These are phyloP conservation scores for Sternotherus odoratus DNA, from an alignment of 2,797 vertebrate genomes.

Conservation along the genomic window DNA sequence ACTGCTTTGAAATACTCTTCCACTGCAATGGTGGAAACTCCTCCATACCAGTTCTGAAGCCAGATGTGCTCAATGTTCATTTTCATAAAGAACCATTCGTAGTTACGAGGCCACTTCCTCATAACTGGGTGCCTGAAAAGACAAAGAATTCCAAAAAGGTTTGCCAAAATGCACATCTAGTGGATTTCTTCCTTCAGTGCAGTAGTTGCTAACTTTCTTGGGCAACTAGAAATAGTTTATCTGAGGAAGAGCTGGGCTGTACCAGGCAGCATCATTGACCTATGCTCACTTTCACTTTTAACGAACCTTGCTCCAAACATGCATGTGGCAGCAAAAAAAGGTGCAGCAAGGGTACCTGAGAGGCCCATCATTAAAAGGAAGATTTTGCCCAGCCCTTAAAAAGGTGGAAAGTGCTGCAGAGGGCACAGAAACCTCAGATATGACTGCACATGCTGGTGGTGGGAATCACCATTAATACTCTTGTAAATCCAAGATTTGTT, in stretches of 20 bases:
- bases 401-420: constrained; percentile 8
- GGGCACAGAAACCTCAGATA: neutral
- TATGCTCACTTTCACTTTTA: neutral
- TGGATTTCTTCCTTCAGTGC: neutral
- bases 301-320: neutral
- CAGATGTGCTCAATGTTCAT: constrained; percentile 82
- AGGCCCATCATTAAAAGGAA: neutral
- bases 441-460: neutral
- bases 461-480: constrained; percentile 1
- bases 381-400: neutral
- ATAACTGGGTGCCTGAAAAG: constrained; percentile 80
- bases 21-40: constrained; percentile 64
- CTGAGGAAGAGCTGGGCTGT: constrained; percentile 18
- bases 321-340: neutral
- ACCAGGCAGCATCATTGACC: neutral
- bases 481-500: neutral
- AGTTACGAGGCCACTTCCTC: constrained; percentile 84
- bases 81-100: constrained; percentile 87
- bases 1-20: constrained; percentile 84
- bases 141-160: constrained; percentile 34
- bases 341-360: neutral
- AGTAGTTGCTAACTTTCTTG: neutral
- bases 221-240: neutral
- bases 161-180: neutral
- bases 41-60: constrained; percentile 84